A percentile compares a stretch with the other conserved stretches of the same genome.
These are phyloP conservation scores for Archips crataeganus DNA, from an alignment of 2,888 invertebrate species.

Conservation along the genomic window DNA sequence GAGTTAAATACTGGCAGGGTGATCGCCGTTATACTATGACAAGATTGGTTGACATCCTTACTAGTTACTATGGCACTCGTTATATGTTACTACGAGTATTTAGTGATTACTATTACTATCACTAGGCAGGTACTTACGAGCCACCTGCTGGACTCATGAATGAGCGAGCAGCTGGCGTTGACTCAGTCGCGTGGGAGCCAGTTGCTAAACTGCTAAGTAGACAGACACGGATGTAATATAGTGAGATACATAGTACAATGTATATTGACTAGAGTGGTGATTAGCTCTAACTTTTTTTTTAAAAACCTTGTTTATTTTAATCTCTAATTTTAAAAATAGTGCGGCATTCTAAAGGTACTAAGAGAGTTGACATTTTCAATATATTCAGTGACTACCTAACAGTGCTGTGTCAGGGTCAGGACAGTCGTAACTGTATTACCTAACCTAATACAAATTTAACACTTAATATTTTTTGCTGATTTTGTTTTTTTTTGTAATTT, in stretches of 20 bases:
- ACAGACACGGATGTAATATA: background rate
- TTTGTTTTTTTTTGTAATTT: too few species aligned
- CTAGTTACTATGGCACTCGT: background rate
- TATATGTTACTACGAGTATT: conserved; percentile 1
- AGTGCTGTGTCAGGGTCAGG: too few species aligned
- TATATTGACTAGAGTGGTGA: background rate
- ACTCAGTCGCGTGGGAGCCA: conserved; percentile 30
- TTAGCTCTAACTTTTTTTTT: background rate
- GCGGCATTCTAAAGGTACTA: too few species aligned
- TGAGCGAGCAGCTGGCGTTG: conserved; percentile 35
- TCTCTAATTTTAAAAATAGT: too few species aligned
- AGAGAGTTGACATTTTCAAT: too few species aligned
- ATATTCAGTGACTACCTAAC: too few species aligned
- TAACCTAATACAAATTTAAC: too few species aligned
- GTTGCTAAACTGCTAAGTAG: conserved; percentile 22
- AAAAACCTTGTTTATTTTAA: background rate
- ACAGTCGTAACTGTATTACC: too few species aligned
- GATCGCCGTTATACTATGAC: background rate
- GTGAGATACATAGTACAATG: background rate
- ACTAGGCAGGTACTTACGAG: conserved; percentile 10
- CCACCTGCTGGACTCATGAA: conserved; percentile 33
- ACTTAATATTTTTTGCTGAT: too few species aligned
- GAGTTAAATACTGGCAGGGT: too few species aligned
- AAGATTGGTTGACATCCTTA: background rate
- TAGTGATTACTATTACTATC: conserved; percentile 12